These are phyloP conservation scores for Eilema caniola DNA, from an alignment of 2,888 invertebrate genomes.

Conservation along the genomic window DNA sequence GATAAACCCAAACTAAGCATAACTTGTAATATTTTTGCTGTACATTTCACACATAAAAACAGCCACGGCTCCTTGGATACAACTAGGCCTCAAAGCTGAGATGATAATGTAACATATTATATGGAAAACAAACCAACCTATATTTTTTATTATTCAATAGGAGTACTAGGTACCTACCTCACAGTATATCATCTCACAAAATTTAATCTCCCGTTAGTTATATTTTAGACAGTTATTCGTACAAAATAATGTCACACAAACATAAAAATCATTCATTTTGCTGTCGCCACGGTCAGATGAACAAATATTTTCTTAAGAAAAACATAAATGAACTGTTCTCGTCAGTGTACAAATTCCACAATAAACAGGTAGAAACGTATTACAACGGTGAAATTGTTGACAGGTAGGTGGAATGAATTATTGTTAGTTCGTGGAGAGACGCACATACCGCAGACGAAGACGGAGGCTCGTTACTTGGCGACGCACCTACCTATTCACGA, in stretches of 20 bases:
- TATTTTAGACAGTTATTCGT: conserved; percentile 14
- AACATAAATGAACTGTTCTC: conserved; percentile 22
- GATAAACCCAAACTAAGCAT: too few species aligned
- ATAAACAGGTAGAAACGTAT: conserved; percentile 33
- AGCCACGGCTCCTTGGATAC: too few species aligned
- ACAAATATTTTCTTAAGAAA: not conserved
- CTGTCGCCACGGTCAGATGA: not conserved
- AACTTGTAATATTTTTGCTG: too few species aligned
- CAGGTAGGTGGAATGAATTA: conserved; percentile 58
- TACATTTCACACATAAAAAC: too few species aligned
- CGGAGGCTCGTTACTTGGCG: conserved; percentile 51
- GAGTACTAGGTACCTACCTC: too few species aligned
- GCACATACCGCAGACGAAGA: conserved; percentile 49
- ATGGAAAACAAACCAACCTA: too few species aligned
- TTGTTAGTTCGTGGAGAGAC: conserved; percentile 50
- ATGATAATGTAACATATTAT: too few species aligned
- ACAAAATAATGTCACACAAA: conserved; percentile 6
- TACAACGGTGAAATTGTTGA: conserved; percentile 51
- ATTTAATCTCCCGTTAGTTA: not conserved
- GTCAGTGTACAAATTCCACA: conserved; percentile 23
- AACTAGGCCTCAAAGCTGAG: too few species aligned
- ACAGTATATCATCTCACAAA: not conserved
- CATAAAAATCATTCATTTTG: not conserved
- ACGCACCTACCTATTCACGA: conserved; percentile 39
- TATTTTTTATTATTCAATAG: too few species aligned